Evolutionary conservation across 2,888 invertebrate genomes (phyloP).

Genomic region (Hyalella azteca): DNA sequence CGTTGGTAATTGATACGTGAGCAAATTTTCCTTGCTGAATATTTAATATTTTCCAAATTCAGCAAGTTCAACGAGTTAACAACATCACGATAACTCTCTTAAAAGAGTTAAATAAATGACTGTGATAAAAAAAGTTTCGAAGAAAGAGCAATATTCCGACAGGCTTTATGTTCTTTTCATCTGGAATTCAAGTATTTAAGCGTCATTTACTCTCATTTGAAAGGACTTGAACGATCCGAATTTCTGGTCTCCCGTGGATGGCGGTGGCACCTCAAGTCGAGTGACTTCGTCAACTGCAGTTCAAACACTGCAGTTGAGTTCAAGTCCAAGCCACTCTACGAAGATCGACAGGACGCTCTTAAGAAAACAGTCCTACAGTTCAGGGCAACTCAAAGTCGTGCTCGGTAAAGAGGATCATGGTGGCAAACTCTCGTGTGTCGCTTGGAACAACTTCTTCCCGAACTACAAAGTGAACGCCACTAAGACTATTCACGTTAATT

Average conservation of each 20-base stretch:
- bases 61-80: too few relatives aligned
- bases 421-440: constrained; percentile 10
- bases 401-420: constrained; percentile 27
- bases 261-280: background rate
- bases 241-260: background rate
- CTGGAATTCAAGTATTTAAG: too few relatives aligned
- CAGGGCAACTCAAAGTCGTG: constrained; percentile 27
- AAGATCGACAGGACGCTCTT: background rate
- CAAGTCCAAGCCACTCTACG: background rate
- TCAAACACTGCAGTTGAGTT: background rate
- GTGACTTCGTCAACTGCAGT: background rate
- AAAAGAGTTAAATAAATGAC: too few relatives aligned
- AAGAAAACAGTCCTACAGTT: constrained; percentile 23
- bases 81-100: too few relatives aligned
- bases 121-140: too few relatives aligned
- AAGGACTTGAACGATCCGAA: constrained; percentile 12
- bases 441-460: constrained; percentile 32
- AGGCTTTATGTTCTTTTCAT: too few relatives aligned
- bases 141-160: too few relatives aligned
- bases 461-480: constrained; percentile 3
- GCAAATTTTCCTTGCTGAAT: too few relatives aligned
- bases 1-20: too few relatives aligned
- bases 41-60: too few relatives aligned
- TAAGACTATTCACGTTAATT: constrained; percentile 9
- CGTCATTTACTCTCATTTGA: too few relatives aligned